Base-by-base conservation (phyloP, 2,797 vertebrate genomes). In the Phaenicophaeus curvirostris region DNA sequence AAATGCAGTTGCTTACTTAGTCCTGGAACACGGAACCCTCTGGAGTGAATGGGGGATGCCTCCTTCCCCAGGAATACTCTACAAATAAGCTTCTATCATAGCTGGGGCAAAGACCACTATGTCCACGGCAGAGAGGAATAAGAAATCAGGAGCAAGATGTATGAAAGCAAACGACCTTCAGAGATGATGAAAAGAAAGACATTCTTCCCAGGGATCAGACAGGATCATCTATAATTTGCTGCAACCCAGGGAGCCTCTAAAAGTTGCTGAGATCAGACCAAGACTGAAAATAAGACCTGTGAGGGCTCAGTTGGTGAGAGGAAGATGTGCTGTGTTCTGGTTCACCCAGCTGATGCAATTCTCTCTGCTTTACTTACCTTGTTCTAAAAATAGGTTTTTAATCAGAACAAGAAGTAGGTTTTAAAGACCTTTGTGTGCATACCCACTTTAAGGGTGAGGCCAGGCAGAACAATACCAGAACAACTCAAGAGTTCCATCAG, bases 201-300 rank as follows among this genome's bases (percentile, higher is more conserved):
- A 71, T 44, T 84, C 18, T 90, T 91, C 58, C 44, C 72, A 67
- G 44, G 57, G 35, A 91, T 91, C 61, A 91, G 44, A 80, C 61
- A 83, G 76, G 75, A 91, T 91, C 65, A 90, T 77, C 82, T 80
- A 61, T 65, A 93, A 95, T 88, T 95, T 90, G 50, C 92, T 85
- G 61, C 87, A 95, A 80, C 80, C 23, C 72, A 90, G 87, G 76
- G 50, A 83, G 65, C 41, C 85, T 87, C 65, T 68, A 17, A 74
- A 95, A 91, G 79, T 85, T 55, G 57, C 76, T 66, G 53, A 88
- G 65, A 39, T 71, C 82, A 91, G 75, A 85, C 68, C 59, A 85
- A 68, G 48, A 44, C 59, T 80, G 75, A 87, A 91, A 83, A 85
- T 24, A 88, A 81, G 79, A 88, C 57, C 73, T 37, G 39, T 53